phyloP scores from a whole-genome alignment of 2,888 invertebrate genomes.

The Eilema caniola region DNA sequence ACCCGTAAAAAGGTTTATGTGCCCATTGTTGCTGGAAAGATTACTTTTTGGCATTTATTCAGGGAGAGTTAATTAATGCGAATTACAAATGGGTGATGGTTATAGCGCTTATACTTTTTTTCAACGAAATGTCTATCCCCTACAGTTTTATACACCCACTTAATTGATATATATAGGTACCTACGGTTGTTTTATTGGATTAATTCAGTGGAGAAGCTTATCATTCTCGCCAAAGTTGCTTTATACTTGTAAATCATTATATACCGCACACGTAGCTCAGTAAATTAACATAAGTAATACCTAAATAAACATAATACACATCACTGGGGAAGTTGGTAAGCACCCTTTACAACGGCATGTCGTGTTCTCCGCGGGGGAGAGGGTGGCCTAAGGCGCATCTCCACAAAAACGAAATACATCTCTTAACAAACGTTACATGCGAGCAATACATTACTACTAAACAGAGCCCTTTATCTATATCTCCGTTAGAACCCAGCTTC shows the following conservation, averaged over 20 bases:
- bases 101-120: constrained; percentile 51
- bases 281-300: constrained; percentile 38
- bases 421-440: constrained; percentile 52
- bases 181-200: constrained; percentile 22
- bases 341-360: constrained; percentile 46
- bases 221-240: background rate
- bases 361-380: constrained; percentile 47
- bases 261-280: constrained; percentile 17
- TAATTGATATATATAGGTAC: constrained; percentile 42
- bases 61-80: constrained; percentile 73
- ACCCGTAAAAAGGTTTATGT: constrained; percentile 73
- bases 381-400: constrained; percentile 41
- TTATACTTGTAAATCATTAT: constrained; percentile 1
- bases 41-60: constrained; percentile 74
- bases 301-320: constrained; percentile 44
- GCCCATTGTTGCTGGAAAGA: constrained; percentile 71
- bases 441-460: constrained; percentile 60
- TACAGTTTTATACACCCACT: constrained; percentile 14
- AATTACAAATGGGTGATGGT: constrained; percentile 65
- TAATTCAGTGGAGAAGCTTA: constrained; percentile 1
- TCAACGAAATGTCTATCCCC: constrained; percentile 38
- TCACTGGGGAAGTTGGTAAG: constrained; percentile 46
- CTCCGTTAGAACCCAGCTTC: constrained; percentile 51
- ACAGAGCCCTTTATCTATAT: constrained; percentile 60
- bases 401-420: constrained; percentile 58